Base-by-base conservation (phyloP, 2,797 vertebrate species). In the Meriones psammophilus region DNA sequence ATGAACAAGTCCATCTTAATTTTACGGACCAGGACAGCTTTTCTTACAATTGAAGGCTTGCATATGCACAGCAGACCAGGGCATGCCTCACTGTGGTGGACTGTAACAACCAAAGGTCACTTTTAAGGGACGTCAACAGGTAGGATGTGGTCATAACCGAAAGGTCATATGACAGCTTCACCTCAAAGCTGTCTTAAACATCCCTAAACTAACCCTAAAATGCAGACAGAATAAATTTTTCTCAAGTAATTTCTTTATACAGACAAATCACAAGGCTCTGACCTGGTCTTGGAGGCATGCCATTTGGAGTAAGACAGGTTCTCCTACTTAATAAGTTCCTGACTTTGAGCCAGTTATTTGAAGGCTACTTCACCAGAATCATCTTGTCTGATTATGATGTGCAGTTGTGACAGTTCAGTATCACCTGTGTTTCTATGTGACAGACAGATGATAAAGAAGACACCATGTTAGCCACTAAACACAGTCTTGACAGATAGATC, bases 251-350 rank as follows among this genome's bases (percentile, higher is more conserved):
- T 76, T 66, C 1, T 28, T 2, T 10, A 15, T 30, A 22, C 46
- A 64, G 24, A 33, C 0, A 62, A 24, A 73, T 14, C 30, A 80
- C 1, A n/a, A n/a, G 18, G 8, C 28, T 62, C 36, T 84, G 36
- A 64, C 4, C 33, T 30, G 33, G 4, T 17, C 15, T 64, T 74
- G 42, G 26, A 28, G 39, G 79, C 13, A 28, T n/a, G 20, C 5
- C 58, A 2, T 5, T 3, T 4, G 18, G 22, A 20, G 36, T 81
- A 79, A 28, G 0, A 5, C 12, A 1, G 28, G 8, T 3, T 13
- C 4, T 39, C 36, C n/a, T 42, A 15, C 13, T 56, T n/a, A 68
- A 17, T 78, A 60, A 80, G 26, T 69, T 24, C 28, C 20, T 87
- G 33, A 92, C 69, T 73, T 78, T 39, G 69, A 4, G 4, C 24